These are phyloP conservation scores for Charaxes varanes DNA, from an alignment of 1,140 invertebrate genomes.

Conservation along the genomic window DNA sequence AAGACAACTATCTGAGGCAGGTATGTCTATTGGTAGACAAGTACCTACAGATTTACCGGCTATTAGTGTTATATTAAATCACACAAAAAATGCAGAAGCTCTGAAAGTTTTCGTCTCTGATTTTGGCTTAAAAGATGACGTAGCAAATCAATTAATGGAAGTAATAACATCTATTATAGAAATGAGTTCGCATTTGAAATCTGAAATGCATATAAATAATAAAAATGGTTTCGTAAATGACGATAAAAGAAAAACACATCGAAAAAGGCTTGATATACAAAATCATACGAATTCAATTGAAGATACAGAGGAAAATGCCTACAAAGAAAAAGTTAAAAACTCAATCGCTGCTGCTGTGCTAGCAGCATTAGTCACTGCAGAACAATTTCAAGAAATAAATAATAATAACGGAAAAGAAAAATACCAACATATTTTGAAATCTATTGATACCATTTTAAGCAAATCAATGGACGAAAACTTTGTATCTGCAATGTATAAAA, in stretches of 20 bases:
- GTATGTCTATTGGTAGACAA: slow-evolving; percentile 81
- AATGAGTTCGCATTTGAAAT: slow-evolving; percentile 69
- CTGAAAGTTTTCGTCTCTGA: slow-evolving; percentile 70
- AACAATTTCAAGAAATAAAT: slow-evolving; percentile 65
- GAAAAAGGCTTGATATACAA: slow-evolving; percentile 38
- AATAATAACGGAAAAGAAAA: slow-evolving; percentile 70
- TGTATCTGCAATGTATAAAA: slow-evolving; percentile 64
- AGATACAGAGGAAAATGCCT: slow-evolving; percentile 38
- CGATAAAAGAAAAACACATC: slow-evolving; percentile 38
- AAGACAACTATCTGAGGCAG: slow-evolving; percentile 80
- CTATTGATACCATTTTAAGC: slow-evolving; percentile 67
- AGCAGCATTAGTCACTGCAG: slow-evolving; percentile 73
- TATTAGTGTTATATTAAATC: slow-evolving; percentile 77
- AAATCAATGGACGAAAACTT: slow-evolving; percentile 68
- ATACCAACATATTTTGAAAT: slow-evolving; percentile 75
- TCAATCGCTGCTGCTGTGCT: slow-evolving; percentile 75
- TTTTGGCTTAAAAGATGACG: slow-evolving; percentile 69
- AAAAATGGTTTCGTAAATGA: slow-evolving; percentile 33
- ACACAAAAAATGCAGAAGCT: slow-evolving; percentile 69
- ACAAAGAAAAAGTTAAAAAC: slow-evolving; percentile 69
- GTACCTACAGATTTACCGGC: slow-evolving; percentile 76
- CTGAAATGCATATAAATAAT: slow-evolving; percentile 45
- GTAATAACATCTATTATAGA: slow-evolving; percentile 69
- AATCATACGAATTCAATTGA: slow-evolving; percentile 27
- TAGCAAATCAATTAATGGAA: slow-evolving; percentile 71